phyloP scores from a whole-genome alignment of 2,888 invertebrate species.

The Agrilus cyanescens region DNA sequence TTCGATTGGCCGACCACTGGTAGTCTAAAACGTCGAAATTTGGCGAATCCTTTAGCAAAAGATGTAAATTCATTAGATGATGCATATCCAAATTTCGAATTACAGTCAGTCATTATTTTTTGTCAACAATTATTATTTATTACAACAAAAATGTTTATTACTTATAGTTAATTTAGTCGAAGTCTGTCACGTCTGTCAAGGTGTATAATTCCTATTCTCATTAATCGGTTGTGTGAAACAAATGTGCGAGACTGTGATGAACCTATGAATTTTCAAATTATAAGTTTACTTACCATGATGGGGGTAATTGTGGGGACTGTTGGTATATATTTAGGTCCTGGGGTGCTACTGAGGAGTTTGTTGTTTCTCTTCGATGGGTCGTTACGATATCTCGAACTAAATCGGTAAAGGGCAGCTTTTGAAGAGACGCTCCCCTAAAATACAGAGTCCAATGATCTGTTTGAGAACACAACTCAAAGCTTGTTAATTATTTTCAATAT shows the following conservation, averaged over 20 bases:
- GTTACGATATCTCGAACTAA: conserved; percentile 47
- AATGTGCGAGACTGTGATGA: neutral
- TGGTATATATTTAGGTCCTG: conserved; percentile 48
- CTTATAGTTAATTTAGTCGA: conserved; percentile 5
- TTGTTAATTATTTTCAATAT: no score
- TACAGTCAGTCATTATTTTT: no score
- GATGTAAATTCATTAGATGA: conserved; percentile 19
- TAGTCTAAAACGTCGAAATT: conserved; percentile 27
- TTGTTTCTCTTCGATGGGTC: conserved; percentile 29
- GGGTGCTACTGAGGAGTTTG: conserved; percentile 35
- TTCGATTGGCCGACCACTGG: conserved; percentile 29
- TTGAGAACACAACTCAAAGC: no score
- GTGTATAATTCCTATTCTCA: conserved; percentile 25
- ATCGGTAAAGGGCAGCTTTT: conserved; percentile 28
- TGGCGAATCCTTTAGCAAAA: conserved; percentile 33
- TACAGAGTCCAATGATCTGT: no score
- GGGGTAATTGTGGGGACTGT: conserved; percentile 49
- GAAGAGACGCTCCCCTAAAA: no score
- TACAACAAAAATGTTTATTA: no score
- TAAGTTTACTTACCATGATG: conserved; percentile 11
- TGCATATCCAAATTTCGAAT: no score
- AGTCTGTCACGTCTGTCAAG: conserved; percentile 20
- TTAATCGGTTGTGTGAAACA: conserved; percentile 1
- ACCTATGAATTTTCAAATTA: conserved; percentile 30
- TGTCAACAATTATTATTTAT: no score